Evolutionary conservation across 2,888 invertebrate genomes (phyloP).

Genomic region (Himalopsyche anomala): DNA sequence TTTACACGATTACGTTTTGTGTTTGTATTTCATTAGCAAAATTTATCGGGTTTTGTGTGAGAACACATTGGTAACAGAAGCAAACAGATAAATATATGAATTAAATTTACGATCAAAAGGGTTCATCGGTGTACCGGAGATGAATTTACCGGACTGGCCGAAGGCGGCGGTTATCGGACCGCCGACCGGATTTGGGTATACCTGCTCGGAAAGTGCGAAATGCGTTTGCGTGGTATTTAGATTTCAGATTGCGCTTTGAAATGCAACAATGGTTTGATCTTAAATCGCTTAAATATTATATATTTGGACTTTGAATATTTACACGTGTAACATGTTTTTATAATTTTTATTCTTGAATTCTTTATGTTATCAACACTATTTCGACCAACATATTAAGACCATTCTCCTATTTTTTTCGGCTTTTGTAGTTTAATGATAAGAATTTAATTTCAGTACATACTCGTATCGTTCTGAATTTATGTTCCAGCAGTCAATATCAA

Average conservation of each 20-base stretch:
- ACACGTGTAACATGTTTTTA: too few species aligned
- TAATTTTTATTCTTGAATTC: too few species aligned
- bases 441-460: too few species aligned
- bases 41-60: background rate
- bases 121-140: constrained; percentile 46
- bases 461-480: too few species aligned
- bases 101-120: constrained; percentile 48
- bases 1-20: too few species aligned
- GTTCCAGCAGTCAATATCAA: too few species aligned
- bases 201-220: constrained; percentile 12
- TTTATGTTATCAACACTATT: too few species aligned
- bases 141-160: constrained; percentile 42
- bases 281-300: background rate
- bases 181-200: constrained; percentile 6
- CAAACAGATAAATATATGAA: constrained; percentile 51
- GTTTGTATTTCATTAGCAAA: background rate
- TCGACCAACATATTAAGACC: too few species aligned
- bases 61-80: constrained; percentile 34
- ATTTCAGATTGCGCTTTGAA: background rate
- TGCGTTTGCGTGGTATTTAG: background rate
- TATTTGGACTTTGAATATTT: too few species aligned
- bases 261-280: background rate
- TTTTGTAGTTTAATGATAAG: too few species aligned
- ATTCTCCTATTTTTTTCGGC: too few species aligned
- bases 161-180: background rate